Conservation (phyloP, 2,888 invertebrate species). For the Meloe dianella region DNA sequence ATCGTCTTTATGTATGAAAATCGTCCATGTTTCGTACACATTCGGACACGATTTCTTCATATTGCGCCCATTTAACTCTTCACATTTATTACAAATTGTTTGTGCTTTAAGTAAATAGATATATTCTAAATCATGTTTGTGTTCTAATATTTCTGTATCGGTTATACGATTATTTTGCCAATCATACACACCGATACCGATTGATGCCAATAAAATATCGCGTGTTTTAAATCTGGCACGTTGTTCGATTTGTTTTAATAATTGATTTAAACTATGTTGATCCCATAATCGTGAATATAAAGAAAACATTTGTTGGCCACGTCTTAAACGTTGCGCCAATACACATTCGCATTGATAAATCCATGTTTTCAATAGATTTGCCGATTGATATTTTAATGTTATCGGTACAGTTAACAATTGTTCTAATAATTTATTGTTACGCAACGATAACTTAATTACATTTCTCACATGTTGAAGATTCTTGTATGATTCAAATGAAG, state of each 20-base stretch:
- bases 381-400: conserved; percentile 60
- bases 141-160: conserved; percentile 64
- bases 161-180: conserved; percentile 69
- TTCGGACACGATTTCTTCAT: conserved; percentile 22
- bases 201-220: conserved; percentile 65
- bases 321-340: conserved; percentile 66
- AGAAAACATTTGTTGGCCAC: conserved; percentile 69
- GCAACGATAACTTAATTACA: conserved; percentile 37
- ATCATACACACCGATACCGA: conserved; percentile 64
- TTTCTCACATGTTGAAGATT: conserved; percentile 37
- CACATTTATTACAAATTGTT: conserved; percentile 58
- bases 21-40: conserved; percentile 69
- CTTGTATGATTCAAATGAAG: conserved; percentile 36
- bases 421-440: conserved; percentile 35
- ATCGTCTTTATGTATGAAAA: conserved; percentile 80
- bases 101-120: conserved; percentile 62
- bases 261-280: conserved; percentile 64
- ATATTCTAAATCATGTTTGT: conserved; percentile 66
- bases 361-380: conserved; percentile 63
- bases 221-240: conserved; percentile 60
- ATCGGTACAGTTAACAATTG: conserved; percentile 35
- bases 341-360: conserved; percentile 65
- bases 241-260: conserved; percentile 60
- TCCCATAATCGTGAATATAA: conserved; percentile 71
- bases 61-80: too few species aligned